phyloP scores from a whole-genome alignment of 2,888 invertebrate genomes.

The Fragum whitleyi region DNA sequence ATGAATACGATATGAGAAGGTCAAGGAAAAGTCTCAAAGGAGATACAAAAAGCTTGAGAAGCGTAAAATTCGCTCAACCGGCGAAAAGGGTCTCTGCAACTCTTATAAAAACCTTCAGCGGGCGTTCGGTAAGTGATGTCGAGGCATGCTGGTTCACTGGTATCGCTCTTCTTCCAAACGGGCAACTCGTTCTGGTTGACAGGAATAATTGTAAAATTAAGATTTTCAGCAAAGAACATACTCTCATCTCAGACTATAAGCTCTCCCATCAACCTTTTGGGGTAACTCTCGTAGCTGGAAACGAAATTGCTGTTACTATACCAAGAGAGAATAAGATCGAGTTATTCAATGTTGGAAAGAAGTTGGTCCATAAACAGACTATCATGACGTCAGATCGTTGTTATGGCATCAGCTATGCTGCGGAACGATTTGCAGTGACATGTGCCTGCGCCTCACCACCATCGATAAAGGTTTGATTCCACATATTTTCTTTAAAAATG shows the following conservation, averaged over 20 bases:
- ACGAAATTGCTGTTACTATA: slow-evolving; percentile 61
- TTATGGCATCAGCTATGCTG: slow-evolving; percentile 65
- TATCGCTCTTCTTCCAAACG: slow-evolving; percentile 54
- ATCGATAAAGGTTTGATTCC: slow-evolving; percentile 55
- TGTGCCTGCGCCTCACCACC: slow-evolving; percentile 63
- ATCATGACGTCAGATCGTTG: slow-evolving; percentile 59
- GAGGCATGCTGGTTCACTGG: slow-evolving; percentile 69
- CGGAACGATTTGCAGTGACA: slow-evolving; percentile 57
- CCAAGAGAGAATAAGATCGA: slow-evolving; percentile 64
- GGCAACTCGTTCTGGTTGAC: slow-evolving; percentile 61
- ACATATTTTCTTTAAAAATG: not conserved
- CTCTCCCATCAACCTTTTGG: slow-evolving; percentile 67
- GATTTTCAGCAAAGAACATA: slow-evolving; percentile 45
- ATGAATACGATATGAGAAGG: slow-evolving; percentile 44
- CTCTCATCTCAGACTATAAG: slow-evolving; percentile 47
- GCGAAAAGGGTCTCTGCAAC: slow-evolving; percentile 36
- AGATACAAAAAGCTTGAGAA: slow-evolving; percentile 29
- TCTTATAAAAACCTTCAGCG: slow-evolving; percentile 33
- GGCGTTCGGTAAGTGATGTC: slow-evolving; percentile 55
- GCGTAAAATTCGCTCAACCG: not conserved
- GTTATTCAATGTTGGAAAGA: slow-evolving; percentile 46
- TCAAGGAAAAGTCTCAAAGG: slow-evolving; percentile 25
- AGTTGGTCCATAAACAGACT: slow-evolving; percentile 35
- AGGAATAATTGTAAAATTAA: slow-evolving; percentile 68
- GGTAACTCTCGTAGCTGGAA: slow-evolving; percentile 39